A percentile compares a stretch with the other conserved stretches of the same genome.
phyloP scores from a whole-genome alignment of 2,113 vertebrate genomes.

The Mustela nigripes region DNA sequence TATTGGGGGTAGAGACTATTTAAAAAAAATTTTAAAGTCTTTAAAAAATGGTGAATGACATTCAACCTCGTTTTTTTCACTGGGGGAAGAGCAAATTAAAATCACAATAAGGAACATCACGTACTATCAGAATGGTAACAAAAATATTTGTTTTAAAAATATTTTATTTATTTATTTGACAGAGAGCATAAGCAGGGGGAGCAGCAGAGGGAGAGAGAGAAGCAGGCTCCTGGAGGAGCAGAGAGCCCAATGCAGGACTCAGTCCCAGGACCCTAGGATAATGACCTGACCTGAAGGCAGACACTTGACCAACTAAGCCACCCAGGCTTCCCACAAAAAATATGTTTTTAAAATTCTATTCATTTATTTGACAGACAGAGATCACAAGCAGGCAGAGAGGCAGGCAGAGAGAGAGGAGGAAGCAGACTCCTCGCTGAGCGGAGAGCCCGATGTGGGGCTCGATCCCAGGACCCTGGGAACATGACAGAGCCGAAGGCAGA shows the following conservation, averaged over 20 bases:
- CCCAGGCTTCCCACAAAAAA: too few species aligned
- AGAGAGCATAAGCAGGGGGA: too few species aligned
- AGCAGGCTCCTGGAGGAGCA: too few species aligned
- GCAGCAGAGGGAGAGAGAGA: too few species aligned
- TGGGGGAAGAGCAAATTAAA: background rate
- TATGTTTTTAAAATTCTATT: background rate
- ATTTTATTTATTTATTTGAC: too few species aligned
- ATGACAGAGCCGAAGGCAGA: background rate
- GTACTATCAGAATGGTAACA: background rate
- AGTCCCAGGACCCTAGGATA: too few species aligned
- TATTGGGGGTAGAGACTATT: background rate
- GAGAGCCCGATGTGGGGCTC: fast-evolving
- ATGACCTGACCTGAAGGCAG: too few species aligned
- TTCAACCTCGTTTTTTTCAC: background rate
- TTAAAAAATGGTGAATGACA: background rate
- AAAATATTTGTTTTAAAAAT: too few species aligned
- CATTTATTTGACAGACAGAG: background rate
- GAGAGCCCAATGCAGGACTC: too few species aligned
- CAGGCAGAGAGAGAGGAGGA: background rate
- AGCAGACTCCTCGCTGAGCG: background rate
- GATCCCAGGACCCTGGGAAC: background rate
- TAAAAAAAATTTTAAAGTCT: background rate
- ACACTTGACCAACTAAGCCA: too few species aligned
- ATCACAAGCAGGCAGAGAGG: background rate
- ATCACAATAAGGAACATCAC: background rate